Evolutionary conservation across 2,888 invertebrate genomes (phyloP).

Genomic region (Hylaea fasciaria): DNA sequence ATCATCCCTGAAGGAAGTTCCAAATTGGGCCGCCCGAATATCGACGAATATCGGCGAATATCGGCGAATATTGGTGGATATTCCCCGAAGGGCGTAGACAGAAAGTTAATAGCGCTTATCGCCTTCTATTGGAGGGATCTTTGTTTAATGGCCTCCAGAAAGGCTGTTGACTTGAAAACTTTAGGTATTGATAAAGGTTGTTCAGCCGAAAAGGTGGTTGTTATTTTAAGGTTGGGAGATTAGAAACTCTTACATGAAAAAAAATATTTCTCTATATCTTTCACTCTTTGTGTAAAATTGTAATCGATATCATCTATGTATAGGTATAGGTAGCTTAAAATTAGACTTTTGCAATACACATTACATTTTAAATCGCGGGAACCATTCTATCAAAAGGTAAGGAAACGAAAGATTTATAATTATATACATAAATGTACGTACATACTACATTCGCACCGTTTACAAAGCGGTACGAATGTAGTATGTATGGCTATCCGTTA

Average conservation of each 20-base stretch:
- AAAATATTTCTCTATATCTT: no score
- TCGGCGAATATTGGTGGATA: conserved; percentile 35
- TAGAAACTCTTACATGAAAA: not conserved
- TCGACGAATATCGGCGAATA: conserved; percentile 35
- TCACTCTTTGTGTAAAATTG: no score
- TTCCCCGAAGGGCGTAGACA: conserved; percentile 34
- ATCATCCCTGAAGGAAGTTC: conserved; percentile 30
- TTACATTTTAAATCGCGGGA: no score
- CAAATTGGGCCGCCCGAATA: conserved; percentile 32
- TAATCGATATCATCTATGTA: no score
- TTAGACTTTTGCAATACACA: no score
- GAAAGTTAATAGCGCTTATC: conserved; percentile 39
- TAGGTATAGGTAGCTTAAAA: no score
- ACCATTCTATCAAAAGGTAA: no score
- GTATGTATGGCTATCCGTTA: no score
- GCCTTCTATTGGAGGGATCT: conserved; percentile 34
- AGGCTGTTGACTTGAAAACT: conserved; percentile 35
- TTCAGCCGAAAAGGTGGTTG: conserved; percentile 1
- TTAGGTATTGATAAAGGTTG: conserved; percentile 23
- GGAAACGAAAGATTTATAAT: no score
- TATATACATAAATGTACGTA: no score
- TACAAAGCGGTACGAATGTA: no score
- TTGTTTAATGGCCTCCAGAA: conserved; percentile 36
- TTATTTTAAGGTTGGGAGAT: not conserved
- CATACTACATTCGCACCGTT: no score